Conservation (phyloP, 2,888 invertebrate genomes). For the Campopleginae sp. region DNA sequence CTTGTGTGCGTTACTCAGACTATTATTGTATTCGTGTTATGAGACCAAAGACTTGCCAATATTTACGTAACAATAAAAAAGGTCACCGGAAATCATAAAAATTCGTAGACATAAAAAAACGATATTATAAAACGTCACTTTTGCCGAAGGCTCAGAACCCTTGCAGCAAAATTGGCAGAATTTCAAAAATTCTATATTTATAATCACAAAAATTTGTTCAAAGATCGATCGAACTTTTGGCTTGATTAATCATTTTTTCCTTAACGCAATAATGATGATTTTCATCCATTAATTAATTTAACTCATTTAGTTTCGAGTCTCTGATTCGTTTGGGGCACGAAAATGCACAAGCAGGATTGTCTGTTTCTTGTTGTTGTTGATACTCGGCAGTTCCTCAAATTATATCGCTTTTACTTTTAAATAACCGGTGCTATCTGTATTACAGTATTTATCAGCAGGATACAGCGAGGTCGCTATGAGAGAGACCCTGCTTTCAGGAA, state of each 20-base stretch:
- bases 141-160: not conserved
- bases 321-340: not conserved
- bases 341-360: not conserved
- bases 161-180: not conserved
- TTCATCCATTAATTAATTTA: not conserved
- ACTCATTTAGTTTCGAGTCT: too few species aligned
- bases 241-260: not conserved
- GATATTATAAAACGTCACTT: not conserved
- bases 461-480: conserved; percentile 15
- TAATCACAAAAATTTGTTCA: not conserved
- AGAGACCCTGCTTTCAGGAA: conserved; percentile 46
- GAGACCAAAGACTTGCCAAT: conserved; percentile 22
- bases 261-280: not conserved
- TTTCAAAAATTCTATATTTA: not conserved
- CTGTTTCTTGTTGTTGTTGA: not conserved
- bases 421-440: not conserved
- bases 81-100: conserved; percentile 33
- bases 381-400: not conserved
- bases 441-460: not conserved
- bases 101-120: conserved; percentile 4
- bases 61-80: conserved; percentile 35
- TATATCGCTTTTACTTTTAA: not conserved
- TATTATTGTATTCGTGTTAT: conserved; percentile 34
- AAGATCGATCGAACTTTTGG: not conserved
- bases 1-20: conserved; percentile 3